Base-by-base conservation (phyloP, 2,888 invertebrate species). In the Nemapogon koenigi region DNA sequence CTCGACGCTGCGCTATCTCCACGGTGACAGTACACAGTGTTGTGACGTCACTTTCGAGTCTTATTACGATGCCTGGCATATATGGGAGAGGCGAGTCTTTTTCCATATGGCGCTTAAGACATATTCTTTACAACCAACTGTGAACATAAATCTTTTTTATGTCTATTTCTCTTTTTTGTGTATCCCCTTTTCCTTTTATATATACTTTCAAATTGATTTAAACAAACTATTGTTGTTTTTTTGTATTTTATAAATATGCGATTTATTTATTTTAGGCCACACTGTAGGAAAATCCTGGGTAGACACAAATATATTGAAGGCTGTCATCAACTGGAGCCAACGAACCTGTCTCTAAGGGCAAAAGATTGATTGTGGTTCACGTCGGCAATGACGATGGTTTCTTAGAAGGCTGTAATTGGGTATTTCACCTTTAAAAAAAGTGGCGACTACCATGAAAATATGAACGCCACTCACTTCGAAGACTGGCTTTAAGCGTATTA, bases 1-100 rank as follows among this genome's bases (percentile, higher is more conserved):
- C 35, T 17, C 35, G 35, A 28, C 35, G 32, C 32, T 26, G 29
- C 31, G 30, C 40, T 27, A 43, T 29, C 38, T 42, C 46, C 42
- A 44, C 31, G n/a, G 40, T 39, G 27, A 33, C 46, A 44, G 43
- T 37, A 29, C 39, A 37, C 28, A 45, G 41, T 43, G 37, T 32
- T 43, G 41, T 37, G 28, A 35, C 16, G 14, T 43, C 38, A 40
- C 28, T 8, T 19, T 44, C 11, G 28, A 47, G 4, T 46, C 43
- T 16, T 40, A 18, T 15, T 15, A 6, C 3, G 40, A 42, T 32
- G 37, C 27, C 27, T 47, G 41, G n/a, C n/a, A n/a, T n/a, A n/a
- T n/a, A n/a, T n/a, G n/a, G n/a, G n/a, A n/a, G n/a, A n/a, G n/a
- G n/a, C n/a, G n/a, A n/a, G n/a, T n/a, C n/a, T n/a, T n/a, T n/a